These are phyloP conservation scores for Acrocephalus kingi DNA, from an alignment of 2,113 vertebrate genomes.

Conservation along the genomic window DNA sequence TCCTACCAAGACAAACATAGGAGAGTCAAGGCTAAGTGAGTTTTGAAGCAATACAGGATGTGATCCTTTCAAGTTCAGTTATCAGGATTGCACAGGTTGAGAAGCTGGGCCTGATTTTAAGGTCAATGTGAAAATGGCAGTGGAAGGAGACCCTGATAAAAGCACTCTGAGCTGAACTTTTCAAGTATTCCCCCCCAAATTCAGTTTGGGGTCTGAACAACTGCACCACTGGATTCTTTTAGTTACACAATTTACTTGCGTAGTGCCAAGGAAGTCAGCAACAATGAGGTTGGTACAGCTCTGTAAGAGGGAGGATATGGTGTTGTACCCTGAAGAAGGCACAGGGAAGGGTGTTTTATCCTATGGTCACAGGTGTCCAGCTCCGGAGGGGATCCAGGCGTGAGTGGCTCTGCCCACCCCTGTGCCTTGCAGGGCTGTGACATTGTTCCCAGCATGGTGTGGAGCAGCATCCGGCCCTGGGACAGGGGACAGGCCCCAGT, in stretches of 20 bases:
- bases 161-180: background rate
- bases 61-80: constrained; percentile 25
- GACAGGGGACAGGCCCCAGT: background rate
- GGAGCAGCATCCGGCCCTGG: fast-evolving
- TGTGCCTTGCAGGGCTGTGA: background rate
- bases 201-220: background rate
- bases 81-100: background rate
- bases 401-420: background rate
- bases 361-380: background rate
- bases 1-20: constrained; percentile 75
- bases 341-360: background rate
- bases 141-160: background rate
- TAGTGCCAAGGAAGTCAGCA: background rate
- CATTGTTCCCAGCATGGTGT: background rate
- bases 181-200: background rate
- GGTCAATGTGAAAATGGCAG: background rate
- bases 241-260: background rate
- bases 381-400: fast-evolving
- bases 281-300: background rate
- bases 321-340: background rate
- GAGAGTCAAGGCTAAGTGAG: constrained; percentile 61
- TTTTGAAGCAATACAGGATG: constrained; percentile 46
- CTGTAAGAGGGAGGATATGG: background rate
- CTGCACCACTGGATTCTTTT: background rate
- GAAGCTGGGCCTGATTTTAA: background rate